A percentile compares a stretch with the other conserved stretches of the same genome.
These are phyloP conservation scores for Ostrea edulis DNA, from an alignment of 1,140 invertebrate genomes.

Conservation along the genomic window DNA sequence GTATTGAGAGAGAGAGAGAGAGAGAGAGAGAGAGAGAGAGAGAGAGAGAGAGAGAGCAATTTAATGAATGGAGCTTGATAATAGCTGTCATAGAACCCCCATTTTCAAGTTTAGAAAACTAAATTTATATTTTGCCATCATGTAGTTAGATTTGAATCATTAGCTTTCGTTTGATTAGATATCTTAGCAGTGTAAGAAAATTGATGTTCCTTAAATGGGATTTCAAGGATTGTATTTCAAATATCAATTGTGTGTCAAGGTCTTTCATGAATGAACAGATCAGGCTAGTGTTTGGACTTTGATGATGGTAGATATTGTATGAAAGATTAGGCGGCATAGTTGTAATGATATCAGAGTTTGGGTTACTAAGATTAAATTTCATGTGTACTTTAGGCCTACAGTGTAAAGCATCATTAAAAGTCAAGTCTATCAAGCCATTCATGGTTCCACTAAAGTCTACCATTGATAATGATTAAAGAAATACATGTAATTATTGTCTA, in stretches of 20 bases:
- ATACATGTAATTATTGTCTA: not conserved
- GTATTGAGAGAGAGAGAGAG: too few relatives aligned
- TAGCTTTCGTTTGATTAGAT: not conserved
- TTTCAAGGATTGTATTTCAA: not conserved
- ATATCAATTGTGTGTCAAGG: not conserved
- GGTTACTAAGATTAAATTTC: conserved; percentile 6
- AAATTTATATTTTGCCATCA: not conserved
- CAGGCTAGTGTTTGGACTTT: not conserved
- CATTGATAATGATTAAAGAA: not conserved
- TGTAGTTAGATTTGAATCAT: not conserved
- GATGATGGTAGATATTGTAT: not conserved
- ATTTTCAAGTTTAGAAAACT: not conserved
- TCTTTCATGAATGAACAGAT: not conserved
- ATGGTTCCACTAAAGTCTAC: not conserved
- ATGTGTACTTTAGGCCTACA: not conserved
- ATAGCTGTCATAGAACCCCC: not conserved
- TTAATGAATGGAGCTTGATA: not conserved
- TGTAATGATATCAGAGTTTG: not conserved
- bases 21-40: too few relatives aligned
- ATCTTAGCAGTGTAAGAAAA: not conserved
- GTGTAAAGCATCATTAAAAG: not conserved
- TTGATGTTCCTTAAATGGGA: not conserved
- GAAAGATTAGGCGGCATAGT: not conserved
- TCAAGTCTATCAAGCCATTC: not conserved
- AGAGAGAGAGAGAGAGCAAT: too few relatives aligned